Percentiles rank a stretch among this genome's conserved stretches.
Conservation (phyloP, 1,140 invertebrate genomes). For the Cepaea nemoralis region DNA sequence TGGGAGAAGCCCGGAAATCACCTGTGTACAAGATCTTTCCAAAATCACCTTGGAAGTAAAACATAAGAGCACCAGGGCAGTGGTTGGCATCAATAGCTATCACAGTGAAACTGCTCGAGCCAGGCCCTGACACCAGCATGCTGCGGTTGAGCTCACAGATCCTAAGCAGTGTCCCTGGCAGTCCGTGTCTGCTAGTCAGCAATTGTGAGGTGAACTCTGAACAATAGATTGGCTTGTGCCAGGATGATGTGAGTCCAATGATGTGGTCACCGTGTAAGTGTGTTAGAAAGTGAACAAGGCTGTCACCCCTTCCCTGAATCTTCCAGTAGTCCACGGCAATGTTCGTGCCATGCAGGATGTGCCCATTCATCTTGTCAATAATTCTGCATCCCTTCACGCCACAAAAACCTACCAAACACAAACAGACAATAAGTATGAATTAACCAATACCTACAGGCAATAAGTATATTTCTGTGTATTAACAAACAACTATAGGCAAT, state of each 20-base stretch:
- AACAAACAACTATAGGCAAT: too few species aligned
- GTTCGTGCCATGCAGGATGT: conserved; percentile 64
- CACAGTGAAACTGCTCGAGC: conserved; percentile 67
- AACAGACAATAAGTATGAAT: too few species aligned
- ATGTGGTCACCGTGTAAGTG: conserved; percentile 70
- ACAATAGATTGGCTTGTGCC: conserved; percentile 68
- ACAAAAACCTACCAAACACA: too few species aligned
- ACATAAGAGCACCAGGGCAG: conserved; percentile 74
- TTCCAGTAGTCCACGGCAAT: conserved; percentile 72
- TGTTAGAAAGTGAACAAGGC: conserved; percentile 66
- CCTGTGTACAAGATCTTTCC: conserved; percentile 73
- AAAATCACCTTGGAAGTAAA: conserved; percentile 73
- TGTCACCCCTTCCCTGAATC: conserved; percentile 48
- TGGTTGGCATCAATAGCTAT: conserved; percentile 73
- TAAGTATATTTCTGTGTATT: too few species aligned
- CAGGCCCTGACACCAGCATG: conserved; percentile 56
- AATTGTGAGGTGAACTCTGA: conserved; percentile 62
- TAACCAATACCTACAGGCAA: too few species aligned
- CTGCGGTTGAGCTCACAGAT: neutral
- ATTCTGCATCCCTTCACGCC: too few species aligned
- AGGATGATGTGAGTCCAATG: conserved; percentile 67
- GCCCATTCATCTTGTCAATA: conserved; percentile 68
- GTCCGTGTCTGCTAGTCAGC: conserved; percentile 48
- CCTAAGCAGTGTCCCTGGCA: neutral
- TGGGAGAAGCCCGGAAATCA: conserved; percentile 60